Percentiles rank a stretch among this genome's conserved stretches.
Conservation (phyloP, 1,140 invertebrate genomes). For the Maniola jurtina region DNA sequence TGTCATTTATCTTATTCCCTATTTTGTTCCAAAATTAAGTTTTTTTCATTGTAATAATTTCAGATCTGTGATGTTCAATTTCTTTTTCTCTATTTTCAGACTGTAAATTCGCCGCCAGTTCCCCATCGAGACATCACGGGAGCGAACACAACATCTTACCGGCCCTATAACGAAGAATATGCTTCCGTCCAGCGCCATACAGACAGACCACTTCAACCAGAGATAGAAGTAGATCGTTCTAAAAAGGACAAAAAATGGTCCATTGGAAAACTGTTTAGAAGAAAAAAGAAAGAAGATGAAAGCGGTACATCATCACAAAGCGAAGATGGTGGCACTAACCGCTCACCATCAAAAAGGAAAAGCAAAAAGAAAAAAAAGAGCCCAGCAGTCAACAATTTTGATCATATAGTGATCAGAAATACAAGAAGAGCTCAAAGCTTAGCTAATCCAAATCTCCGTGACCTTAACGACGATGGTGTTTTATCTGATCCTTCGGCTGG, state of each 20-base stretch:
- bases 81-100: slow-evolving; percentile 53
- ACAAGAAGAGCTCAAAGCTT: slow-evolving; percentile 73
- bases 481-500: slow-evolving; percentile 77
- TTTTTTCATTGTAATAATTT: not conserved
- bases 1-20: too few species aligned
- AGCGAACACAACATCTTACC: slow-evolving; percentile 48
- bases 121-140: slow-evolving; percentile 62
- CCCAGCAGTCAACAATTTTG: slow-evolving; percentile 70
- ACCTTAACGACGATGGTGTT: slow-evolving; percentile 78
- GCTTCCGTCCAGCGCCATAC: slow-evolving; percentile 53
- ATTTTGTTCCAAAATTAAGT: not conserved
- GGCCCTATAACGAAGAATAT: slow-evolving; percentile 65
- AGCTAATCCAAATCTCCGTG: slow-evolving; percentile 58
- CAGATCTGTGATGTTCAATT: not conserved
- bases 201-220: slow-evolving; percentile 51
- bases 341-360: slow-evolving; percentile 75
- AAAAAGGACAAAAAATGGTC: slow-evolving; percentile 85
- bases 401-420: slow-evolving; percentile 77
- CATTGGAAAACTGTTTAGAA: slow-evolving; percentile 84
- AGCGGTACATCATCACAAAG: slow-evolving; percentile 82
- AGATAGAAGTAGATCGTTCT: slow-evolving; percentile 54
- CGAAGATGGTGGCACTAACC: slow-evolving; percentile 75
- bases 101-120: slow-evolving; percentile 71
- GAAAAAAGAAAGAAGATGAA: slow-evolving; percentile 82
- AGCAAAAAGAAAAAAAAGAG: slow-evolving; percentile 69